Base-by-base conservation (phyloP, 2,113 vertebrate species). In the Pseudopipra pipra region DNA sequence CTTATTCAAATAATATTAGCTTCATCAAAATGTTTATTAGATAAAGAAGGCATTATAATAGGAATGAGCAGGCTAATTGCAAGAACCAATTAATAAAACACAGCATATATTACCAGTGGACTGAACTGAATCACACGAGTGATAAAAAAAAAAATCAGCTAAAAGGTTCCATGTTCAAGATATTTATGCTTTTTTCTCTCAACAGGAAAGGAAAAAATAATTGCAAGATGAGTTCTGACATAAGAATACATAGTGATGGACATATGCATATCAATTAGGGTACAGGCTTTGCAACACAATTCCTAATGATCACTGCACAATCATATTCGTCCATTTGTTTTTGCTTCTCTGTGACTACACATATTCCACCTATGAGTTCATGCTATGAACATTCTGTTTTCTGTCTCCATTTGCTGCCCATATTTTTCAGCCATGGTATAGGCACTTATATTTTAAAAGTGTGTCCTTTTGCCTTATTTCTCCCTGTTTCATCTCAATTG, bases 81-180 rank as follows among this genome's bases (percentile, higher is more conserved):
- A 91, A 70, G 62, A 90, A 73, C 3, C 37, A 94, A 62, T 91
- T 93, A 95, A 88, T 83, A 85, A 94, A 96, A 89, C 14, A 51
- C 30, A 87, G 31, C n/a, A 62, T 49, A 44, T 43, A 71, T 86
- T 76, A 51, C 23, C 51, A 68, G 22, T 81, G 56, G 67, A 85
- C 44, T 85, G 55, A 93, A 89, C 18, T 83, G 51, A 95, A 85
- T 80, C 62, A 87, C 43, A 62, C 1, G 35, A 76, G 70, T 28
- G 44, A 54, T 47, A 46, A 89, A 94, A 80, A 80, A n/a, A 92
- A 72, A 90, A 87, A 83, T 14, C 56, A 49, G 49, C 77, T 92
- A 30, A 94, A 95, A 90, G 11, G 10, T 81, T 95, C 47, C 30
- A 23, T 39, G 21, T 72, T 77, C 27, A 56, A 90, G 61, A 70